A percentile compares a stretch with the other conserved stretches of the same genome.
These are phyloP conservation scores for Enteromius unitaeniatus DNA, from an alignment of 2,797 vertebrate genomes.

Conservation along the genomic window DNA sequence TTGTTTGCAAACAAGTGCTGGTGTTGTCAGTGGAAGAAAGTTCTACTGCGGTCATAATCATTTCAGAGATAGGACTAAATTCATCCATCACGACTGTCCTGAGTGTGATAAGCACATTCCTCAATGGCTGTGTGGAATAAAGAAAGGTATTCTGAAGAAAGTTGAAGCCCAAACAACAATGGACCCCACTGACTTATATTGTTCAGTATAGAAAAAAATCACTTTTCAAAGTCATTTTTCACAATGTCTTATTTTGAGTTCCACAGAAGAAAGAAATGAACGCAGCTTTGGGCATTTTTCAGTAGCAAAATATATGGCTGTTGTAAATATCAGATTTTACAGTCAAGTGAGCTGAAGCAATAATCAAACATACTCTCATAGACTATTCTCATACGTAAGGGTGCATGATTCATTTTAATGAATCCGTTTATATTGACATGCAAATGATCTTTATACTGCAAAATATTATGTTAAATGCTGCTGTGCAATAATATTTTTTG, in stretches of 20 bases:
- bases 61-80: constrained; percentile 47
- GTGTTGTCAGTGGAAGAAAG: constrained; percentile 20
- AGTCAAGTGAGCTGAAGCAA: not conserved
- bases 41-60: constrained; percentile 43
- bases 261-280: not conserved
- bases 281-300: constrained; percentile 5
- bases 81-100: constrained; percentile 45
- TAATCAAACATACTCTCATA: not conserved
- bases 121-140: not conserved
- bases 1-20: constrained; percentile 13
- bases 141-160: too few relatives aligned
- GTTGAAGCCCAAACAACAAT: not conserved
- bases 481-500: too few relatives aligned
- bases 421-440: not conserved
- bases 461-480: not conserved
- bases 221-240: not conserved
- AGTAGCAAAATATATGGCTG: not conserved
- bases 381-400: not conserved
- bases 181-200: not conserved
- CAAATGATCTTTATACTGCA: not conserved
- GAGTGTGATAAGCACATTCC: constrained; percentile 25
- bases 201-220: not conserved
- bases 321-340: not conserved
- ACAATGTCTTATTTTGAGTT: not conserved
- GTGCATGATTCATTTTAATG: not conserved